Base-by-base conservation (phyloP, 2,797 vertebrate genomes). In the Enteromius afrohamiltoni region DNA sequence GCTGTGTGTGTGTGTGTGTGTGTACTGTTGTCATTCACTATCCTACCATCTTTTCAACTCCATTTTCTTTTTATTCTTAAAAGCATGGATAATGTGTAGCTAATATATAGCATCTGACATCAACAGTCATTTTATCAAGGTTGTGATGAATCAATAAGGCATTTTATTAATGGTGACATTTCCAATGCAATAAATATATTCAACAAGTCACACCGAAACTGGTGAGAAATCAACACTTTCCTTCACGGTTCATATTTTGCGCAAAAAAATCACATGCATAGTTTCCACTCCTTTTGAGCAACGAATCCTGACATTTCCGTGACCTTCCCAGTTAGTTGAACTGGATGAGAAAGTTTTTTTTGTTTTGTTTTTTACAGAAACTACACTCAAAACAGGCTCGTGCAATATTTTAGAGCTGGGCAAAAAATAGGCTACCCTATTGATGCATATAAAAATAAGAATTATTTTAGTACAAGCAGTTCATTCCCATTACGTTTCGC, bases 1-100 rank as follows among this genome's bases (percentile, higher is more conserved):
- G 62, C 31, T 42, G 6, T 67, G 21, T 51, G 40, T 64, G 34
- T 49, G 42, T 65, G 70, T 82, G 45, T 74, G 62, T 64, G 67
- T 68, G 79, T 60, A 51, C 34, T 70, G 68, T 71, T 45, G 79
- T 45, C 23, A 71, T 76, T 60, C 53, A 58, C 67, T 79, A 55
- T 53, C 14, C 64, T 71, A 29, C 23, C 5, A 58, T 80, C 79
- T 71, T 71, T 80, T 31, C 71, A n/a, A 45, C 49, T 45, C 37
- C 16, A 2, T 45, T 67, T 47, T 34, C 19, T 2, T 4, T 51
- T 70, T 11, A 47, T 40, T 40, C 2, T 16, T 42, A 55, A 55
- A 42, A 58, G 4, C 58, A 45, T 45, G 31, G 51, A 0, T 45
- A 62, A 31, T 45, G 17, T 8, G 1, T 17, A 31, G 26, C 14